phyloP scores from a whole-genome alignment of 2,113 vertebrate genomes.

The Potamarius usumacintae region DNA sequence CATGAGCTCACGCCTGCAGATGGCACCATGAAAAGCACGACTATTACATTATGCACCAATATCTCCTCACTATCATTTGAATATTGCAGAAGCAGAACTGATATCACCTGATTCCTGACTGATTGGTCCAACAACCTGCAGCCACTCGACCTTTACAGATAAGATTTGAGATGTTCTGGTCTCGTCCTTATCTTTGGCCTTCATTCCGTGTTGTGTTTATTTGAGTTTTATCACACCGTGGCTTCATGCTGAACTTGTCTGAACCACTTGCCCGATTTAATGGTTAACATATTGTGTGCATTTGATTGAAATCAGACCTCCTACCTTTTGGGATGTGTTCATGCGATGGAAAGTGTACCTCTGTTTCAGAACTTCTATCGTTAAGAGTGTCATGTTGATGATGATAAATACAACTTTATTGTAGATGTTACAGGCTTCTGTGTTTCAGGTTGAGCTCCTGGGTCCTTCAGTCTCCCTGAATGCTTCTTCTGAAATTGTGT shows the following conservation, averaged over 20 bases:
- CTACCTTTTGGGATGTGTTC: not conserved
- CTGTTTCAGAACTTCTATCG: not conserved
- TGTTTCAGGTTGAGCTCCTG: too few relatives aligned
- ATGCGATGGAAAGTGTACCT: not conserved
- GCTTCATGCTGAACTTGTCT: not conserved
- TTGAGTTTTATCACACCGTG: not conserved
- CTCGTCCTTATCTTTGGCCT: not conserved
- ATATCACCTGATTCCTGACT: not conserved
- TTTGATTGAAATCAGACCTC: not conserved
- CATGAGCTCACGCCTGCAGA: not conserved
- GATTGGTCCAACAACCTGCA: not conserved
- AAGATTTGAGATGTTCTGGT: not conserved
- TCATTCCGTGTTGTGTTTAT: not conserved
- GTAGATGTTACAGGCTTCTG: too few relatives aligned
- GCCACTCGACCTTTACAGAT: not conserved
- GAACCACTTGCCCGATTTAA: slow-evolving; percentile 8
- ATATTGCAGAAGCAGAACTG: not conserved
- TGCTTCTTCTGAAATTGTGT: too few relatives aligned
- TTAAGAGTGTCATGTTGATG: too few relatives aligned
- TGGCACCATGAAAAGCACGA: not conserved
- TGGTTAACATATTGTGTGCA: not conserved
- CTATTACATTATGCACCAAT: not conserved
- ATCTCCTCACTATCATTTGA: too few relatives aligned
- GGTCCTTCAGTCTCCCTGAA: too few relatives aligned
- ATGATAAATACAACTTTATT: too few relatives aligned